Evolutionary conservation across 2,113 vertebrate species (phyloP).

Genomic region (Tor tambroides): DNA sequence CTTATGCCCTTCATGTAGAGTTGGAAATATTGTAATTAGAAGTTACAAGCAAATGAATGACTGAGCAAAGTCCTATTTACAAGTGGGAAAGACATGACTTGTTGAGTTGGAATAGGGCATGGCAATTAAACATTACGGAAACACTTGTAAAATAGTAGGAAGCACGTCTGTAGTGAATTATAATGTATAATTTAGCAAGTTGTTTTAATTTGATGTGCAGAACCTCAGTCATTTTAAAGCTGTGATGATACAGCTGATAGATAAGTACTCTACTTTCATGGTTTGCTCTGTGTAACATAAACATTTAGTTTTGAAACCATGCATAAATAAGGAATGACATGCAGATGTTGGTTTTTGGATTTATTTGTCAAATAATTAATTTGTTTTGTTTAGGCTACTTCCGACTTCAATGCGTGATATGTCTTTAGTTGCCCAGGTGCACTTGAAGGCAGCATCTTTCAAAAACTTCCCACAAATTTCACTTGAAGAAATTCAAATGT

Average conservation of each 20-base stretch:
- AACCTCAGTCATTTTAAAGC: not conserved
- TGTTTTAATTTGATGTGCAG: not conserved
- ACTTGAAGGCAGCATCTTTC: slow-evolving; percentile 2
- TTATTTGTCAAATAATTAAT: not conserved
- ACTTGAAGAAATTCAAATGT: not conserved
- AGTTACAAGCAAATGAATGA: not conserved
- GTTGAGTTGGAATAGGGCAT: not conserved
- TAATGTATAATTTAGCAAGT: not conserved
- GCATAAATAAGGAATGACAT: not conserved
- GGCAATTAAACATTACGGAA: not conserved
- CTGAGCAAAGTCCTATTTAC: not conserved
- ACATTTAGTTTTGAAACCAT: not conserved
- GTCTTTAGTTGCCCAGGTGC: not conserved
- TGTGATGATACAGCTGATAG: too few species aligned
- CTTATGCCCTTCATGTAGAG: not conserved
- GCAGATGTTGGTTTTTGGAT: not conserved
- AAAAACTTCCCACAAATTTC: slow-evolving; percentile 15
- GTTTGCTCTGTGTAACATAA: not conserved
- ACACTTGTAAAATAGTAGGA: not conserved
- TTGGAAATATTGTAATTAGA: not conserved
- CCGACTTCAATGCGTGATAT: not conserved
- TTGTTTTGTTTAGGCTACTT: not conserved
- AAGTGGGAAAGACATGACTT: not conserved
- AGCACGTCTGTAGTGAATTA: not conserved
- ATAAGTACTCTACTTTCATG: not conserved